Evolutionary conservation across 2,888 invertebrate species (phyloP), one percentile per base, ranked within the genome.

Genomic region (Drosophila antonietae): DNA sequence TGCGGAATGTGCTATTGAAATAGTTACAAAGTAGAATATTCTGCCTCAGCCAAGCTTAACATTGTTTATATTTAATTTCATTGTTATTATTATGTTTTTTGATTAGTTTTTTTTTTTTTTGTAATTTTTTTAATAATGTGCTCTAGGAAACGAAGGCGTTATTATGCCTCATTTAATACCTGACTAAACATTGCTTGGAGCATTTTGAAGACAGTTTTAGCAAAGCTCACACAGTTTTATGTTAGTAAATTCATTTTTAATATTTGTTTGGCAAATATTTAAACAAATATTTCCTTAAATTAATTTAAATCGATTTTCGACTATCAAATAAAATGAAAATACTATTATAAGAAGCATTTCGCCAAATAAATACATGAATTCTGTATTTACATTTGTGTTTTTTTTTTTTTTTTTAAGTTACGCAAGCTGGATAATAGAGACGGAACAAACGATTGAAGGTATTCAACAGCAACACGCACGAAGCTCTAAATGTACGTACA

Each of bases 401-500:
- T 37, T 23, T 14, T 14, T 37, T 14, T 23, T 14, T 14, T 37
- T 5, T 41, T 7, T 18, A 41, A 14, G 28, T 23, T 67, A 46
- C 28, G 8, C 46, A 20, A 8, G 35, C 18, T 9, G 43, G 60
- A 33, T 31, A 43, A 46, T 28, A 52, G 52, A 60, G 20, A 51
- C 37, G n/a, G 15, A 23, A 66, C 28, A 31, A 64, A 63, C 23
- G 23, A 51, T 41, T 41, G 20, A 23, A 56, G 57, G 59, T 43
- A 52, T 55, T 41, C 57, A 33, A 55, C 57, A 23, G 52, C 35
- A 44, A 18, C 63, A 68, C 52, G 43, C 62, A 41, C 44, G 51
- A 63, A 35, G 28, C 5, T 41, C 14, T 23, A 47, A n/a, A 55
- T 64, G 37, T 37, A 31, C 14, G 44, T 57, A 58, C 69, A 33